Conservation (phyloP, 2,113 vertebrate species). For the Narcine bancroftii region DNA sequence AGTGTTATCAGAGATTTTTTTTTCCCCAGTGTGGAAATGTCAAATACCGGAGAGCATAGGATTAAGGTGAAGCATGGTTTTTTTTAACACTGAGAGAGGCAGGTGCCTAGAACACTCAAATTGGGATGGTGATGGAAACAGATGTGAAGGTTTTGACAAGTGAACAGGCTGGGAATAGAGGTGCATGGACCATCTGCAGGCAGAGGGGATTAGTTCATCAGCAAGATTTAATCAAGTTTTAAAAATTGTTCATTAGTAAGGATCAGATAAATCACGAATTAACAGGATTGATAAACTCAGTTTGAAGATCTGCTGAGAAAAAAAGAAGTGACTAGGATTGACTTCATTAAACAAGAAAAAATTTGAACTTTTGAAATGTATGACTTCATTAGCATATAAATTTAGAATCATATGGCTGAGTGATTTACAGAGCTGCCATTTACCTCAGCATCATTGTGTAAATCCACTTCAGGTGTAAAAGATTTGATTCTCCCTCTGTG, state of each 20-base stretch:
- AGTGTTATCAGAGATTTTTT: no score
- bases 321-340: neutral
- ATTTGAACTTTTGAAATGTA: neutral
- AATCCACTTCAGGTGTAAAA: neutral
- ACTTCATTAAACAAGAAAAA: neutral
- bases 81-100: no score
- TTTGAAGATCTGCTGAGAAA: neutral
- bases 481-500: neutral
- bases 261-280: neutral
- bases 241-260: neutral
- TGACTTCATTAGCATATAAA: neutral
- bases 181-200: no score
- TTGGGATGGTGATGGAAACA: no score
- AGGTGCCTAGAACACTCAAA: no score
- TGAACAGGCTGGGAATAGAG: no score
- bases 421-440: neutral
- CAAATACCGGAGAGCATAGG: no score
- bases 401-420: neutral
- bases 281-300: neutral
- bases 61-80: no score
- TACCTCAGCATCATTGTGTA: neutral
- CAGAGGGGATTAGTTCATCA: neutral
- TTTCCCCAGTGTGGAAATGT: no score
- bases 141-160: no score
- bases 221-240: conserved; percentile 8